A percentile compares a stretch with the other conserved stretches of the same genome.
phyloP scores from a whole-genome alignment of 2,888 invertebrate species.

The Heliconius ethilla region DNA sequence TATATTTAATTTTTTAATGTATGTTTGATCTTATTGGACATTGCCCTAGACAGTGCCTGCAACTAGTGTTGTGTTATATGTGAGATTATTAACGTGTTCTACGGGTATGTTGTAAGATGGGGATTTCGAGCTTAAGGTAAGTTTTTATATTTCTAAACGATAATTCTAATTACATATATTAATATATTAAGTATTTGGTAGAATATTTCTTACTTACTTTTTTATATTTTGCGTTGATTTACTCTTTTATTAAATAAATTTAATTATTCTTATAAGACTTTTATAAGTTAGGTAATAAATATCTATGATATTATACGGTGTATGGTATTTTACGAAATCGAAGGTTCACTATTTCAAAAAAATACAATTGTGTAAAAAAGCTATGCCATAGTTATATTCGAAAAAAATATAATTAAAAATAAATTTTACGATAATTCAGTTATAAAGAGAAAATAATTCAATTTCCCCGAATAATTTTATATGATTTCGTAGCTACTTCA shows the following conservation, averaged over 20 bases:
- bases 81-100: conserved; percentile 50
- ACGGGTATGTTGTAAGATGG: conserved; percentile 75
- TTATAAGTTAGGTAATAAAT: too few relatives aligned
- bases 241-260: background rate
- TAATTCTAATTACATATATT: background rate
- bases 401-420: background rate
- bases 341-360: background rate
- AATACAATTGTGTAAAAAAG: background rate
- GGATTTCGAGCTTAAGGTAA: conserved; percentile 69
- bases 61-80: conserved; percentile 61
- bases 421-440: background rate
- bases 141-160: background rate
- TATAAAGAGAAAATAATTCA: too few relatives aligned
- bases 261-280: conserved; percentile 1
- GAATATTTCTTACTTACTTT: background rate
- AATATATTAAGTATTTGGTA: background rate
- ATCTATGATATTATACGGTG: too few relatives aligned
- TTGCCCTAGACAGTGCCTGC: conserved; percentile 52
- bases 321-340: too few relatives aligned
- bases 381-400: too few relatives aligned
- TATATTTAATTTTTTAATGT: conserved; percentile 6
- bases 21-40: conserved; percentile 38
- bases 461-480: background rate
- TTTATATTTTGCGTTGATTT: background rate
- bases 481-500: background rate